Conservation (phyloP, 2,888 invertebrate genomes). For the Nephrotoma flavescens region DNA sequence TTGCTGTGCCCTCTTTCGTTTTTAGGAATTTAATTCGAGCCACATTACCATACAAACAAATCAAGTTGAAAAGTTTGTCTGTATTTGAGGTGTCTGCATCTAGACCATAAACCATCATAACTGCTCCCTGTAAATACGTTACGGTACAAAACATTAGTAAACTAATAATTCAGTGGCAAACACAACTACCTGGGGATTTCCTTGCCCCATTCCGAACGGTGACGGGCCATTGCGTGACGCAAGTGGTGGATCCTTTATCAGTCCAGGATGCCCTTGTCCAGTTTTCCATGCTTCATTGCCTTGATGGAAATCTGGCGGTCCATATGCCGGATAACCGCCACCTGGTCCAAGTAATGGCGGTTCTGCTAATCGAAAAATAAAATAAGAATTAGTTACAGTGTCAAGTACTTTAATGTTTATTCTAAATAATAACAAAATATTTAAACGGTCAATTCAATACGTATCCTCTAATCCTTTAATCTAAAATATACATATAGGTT, state of each 20-base stretch:
- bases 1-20: slow-evolving; percentile 96
- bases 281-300: slow-evolving; percentile 32
- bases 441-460: background rate
- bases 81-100: slow-evolving; percentile 89
- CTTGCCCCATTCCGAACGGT: slow-evolving; percentile 29
- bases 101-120: slow-evolving; percentile 97
- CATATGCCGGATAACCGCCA: slow-evolving; percentile 28
- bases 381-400: background rate
- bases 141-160: background rate
- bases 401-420: too few species aligned
- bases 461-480: background rate
- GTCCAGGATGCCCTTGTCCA: slow-evolving; percentile 31
- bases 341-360: slow-evolving; percentile 33
- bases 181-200: slow-evolving; percentile 25
- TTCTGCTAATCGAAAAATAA: slow-evolving; percentile 24
- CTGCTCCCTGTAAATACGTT: slow-evolving; percentile 50
- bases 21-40: slow-evolving; percentile 89
- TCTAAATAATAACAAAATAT: background rate
- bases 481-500: background rate
- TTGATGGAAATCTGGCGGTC: slow-evolving; percentile 31
- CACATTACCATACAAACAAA: slow-evolving; percentile 98
- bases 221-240: slow-evolving; percentile 31
- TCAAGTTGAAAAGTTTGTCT: slow-evolving; percentile 91
- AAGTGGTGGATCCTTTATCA: slow-evolving; percentile 44
- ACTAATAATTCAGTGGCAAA: slow-evolving; percentile 28